Percentiles rank a stretch among this genome's conserved stretches.
Evolutionary conservation across 1,140 invertebrate species (phyloP).

Genomic region (Capitella teleta): DNA sequence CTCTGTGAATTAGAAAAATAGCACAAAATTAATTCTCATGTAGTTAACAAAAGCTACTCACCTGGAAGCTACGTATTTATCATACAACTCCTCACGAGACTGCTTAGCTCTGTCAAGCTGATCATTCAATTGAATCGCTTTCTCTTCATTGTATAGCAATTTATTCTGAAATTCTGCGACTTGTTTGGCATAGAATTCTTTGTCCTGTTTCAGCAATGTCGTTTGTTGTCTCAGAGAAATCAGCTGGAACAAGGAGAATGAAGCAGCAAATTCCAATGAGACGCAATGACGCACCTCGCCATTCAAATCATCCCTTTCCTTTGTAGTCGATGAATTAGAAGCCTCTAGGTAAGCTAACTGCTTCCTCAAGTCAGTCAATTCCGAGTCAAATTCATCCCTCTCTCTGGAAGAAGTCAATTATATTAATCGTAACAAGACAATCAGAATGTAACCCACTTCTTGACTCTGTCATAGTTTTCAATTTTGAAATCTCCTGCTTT

Average conservation of each 20-base stretch:
- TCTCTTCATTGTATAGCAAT: constrained; percentile 30
- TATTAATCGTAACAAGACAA: background rate
- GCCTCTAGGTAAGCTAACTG: constrained; percentile 27
- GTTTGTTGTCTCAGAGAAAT: constrained; percentile 31
- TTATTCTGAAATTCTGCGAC: constrained; percentile 29
- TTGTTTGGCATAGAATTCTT: constrained; percentile 40
- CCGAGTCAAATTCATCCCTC: constrained; percentile 30
- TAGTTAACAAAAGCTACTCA: constrained; percentile 12
- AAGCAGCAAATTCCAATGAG: no score
- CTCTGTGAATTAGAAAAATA: no score
- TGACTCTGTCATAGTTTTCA: constrained; percentile 37
- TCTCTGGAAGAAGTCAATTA: constrained; percentile 29
- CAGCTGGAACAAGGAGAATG: no score
- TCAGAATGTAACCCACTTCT: constrained; percentile 24
- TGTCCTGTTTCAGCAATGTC: constrained; percentile 38
- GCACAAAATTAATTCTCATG: no score
- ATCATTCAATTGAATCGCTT: constrained; percentile 22
- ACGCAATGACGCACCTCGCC: constrained; percentile 35
- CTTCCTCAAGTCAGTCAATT: constrained; percentile 25
- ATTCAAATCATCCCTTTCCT: constrained; percentile 34
- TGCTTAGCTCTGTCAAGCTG: constrained; percentile 36
- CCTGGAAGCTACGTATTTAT: constrained; percentile 41
- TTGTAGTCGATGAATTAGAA: constrained; percentile 23
- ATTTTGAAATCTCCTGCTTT: constrained; percentile 35
- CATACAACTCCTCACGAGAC: constrained; percentile 41